Evolutionary conservation across 2,888 invertebrate species (phyloP), one percentile per base, ranked within the genome.

Genomic region (Drosophila anomalipes): DNA sequence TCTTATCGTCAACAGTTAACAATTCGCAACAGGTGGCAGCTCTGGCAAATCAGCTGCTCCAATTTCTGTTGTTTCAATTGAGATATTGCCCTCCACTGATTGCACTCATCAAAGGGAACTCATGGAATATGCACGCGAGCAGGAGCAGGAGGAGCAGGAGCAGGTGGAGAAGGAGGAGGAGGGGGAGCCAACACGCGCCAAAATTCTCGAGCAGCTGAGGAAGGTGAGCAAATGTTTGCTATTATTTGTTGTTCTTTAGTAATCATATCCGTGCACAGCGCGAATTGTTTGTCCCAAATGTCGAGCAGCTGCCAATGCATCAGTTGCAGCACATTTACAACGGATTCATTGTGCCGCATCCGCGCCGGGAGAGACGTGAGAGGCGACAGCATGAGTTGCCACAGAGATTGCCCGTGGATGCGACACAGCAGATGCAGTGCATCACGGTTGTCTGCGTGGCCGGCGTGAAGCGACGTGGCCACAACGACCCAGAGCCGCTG

Each of bases 271-370:
- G 26, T 26, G 26, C 28, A 14, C 30, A 83, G 83, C 81, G 85
- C 16, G 70, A 67, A 58, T 32, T 83, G 30, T 58, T 41, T 47
- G 14, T 81, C 6, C 49, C 69, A 12, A 63, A 83, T 60, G 60
- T 35, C 4, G 39, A 79, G 5, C 44, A 28, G 0, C 14, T 88
- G 39, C 0, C 77, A 3, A 10, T 73, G 41, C 70, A 63, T 0
- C 58, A 75, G 32, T 57, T 85, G 51, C 52, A 56, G 49, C 56
- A 73, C 14, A 75, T 86, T 41, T 86, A 79, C 51, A 51, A 61
- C 14, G 49, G 58, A 3, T 85, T 88, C 16, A 70, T 77, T 16
- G 57, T 79, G 26, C 74, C 86, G 6, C 70, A 54, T 0, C 82
- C 83, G 4, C 71, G 60, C 6, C 71, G 84, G 12, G 67, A 76